Percentiles rank a stretch among this genome's conserved stretches.
Conservation (phyloP, 2,888 invertebrate genomes). For the Nemotelus pantherinus region DNA sequence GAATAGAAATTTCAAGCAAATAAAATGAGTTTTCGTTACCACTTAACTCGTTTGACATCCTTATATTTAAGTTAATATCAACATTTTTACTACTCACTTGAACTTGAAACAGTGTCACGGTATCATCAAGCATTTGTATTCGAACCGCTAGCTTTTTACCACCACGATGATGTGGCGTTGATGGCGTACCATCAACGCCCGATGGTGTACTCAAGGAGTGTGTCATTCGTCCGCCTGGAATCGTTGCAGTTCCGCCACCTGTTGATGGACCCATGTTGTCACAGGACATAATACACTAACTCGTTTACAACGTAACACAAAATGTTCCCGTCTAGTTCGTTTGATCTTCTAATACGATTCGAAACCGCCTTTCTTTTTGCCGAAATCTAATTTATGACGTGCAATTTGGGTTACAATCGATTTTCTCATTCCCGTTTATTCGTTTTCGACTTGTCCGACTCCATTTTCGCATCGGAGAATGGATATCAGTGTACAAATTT, state of each 20-base stretch:
- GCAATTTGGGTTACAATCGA: conserved; percentile 6
- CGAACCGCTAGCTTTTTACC: conserved; percentile 90
- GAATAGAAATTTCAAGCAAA: too few species aligned
- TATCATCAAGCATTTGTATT: conserved; percentile 90
- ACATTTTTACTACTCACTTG: conserved; percentile 71
- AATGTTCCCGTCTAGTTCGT: conserved; percentile 4
- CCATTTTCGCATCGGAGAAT: too few species aligned
- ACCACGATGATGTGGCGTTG: conserved; percentile 83
- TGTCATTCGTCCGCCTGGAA: conserved; percentile 74
- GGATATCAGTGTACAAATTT: too few species aligned
- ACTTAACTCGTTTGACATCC: background rate
- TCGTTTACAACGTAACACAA: background rate
- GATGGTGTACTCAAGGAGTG: conserved; percentile 87
- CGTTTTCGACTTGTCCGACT: too few species aligned
- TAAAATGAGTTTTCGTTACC: background rate
- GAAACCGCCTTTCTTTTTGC: too few species aligned
- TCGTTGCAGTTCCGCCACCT: conserved; percentile 54
- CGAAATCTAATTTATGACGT: background rate
- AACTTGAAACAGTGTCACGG: conserved; percentile 89
- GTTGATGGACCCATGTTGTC: conserved; percentile 61
- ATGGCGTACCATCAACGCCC: conserved; percentile 75
- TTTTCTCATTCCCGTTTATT: background rate
- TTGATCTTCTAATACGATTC: background rate
- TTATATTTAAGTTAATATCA: background rate
- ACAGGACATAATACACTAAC: conserved; percentile 57